Evolutionary conservation across 2,888 invertebrate species (phyloP).

Genomic region (Mellilla xanthometata): DNA sequence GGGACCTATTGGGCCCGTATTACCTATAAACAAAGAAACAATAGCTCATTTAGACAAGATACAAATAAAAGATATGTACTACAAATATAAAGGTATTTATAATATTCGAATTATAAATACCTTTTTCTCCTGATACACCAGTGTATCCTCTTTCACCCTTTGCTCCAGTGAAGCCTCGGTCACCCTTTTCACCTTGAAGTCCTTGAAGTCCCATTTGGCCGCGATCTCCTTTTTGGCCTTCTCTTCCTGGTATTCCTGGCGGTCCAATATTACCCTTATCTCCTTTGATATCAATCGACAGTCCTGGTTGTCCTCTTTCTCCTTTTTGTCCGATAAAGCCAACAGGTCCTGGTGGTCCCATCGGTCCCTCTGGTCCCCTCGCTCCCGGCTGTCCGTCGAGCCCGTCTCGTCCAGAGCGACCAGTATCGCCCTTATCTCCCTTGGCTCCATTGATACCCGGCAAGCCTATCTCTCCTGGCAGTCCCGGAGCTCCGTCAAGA

Average conservation of each 20-base stretch:
- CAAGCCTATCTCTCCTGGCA: conserved; percentile 83
- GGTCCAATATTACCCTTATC: conserved; percentile 89
- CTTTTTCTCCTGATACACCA: conserved; percentile 68
- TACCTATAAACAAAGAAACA: conserved; percentile 71
- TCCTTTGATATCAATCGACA: conserved; percentile 86
- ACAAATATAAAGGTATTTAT: too few species aligned
- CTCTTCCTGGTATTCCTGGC: conserved; percentile 85
- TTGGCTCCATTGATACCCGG: conserved; percentile 85
- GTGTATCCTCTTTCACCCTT: conserved; percentile 72
- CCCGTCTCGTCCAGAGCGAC: conserved; percentile 85
- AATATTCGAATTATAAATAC: too few species aligned
- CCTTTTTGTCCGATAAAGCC: conserved; percentile 83
- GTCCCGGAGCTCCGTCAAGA: conserved; percentile 83
- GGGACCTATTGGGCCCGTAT: conserved; percentile 85
- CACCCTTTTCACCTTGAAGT: conserved; percentile 83
- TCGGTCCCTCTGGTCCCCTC: conserved; percentile 64
- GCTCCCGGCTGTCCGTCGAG: conserved; percentile 81
- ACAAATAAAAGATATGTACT: too few species aligned
- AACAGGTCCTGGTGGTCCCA: conserved; percentile 79
- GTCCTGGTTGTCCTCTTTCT: conserved; percentile 88
- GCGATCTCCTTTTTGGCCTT: conserved; percentile 84
- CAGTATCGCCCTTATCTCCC: conserved; percentile 88
- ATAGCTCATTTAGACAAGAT: too few species aligned
- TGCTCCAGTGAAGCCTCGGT: conserved; percentile 82
- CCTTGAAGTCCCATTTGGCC: conserved; percentile 84